Base-by-base conservation (phyloP, 2,113 vertebrate genomes). In the Chionomys nivalis region DNA sequence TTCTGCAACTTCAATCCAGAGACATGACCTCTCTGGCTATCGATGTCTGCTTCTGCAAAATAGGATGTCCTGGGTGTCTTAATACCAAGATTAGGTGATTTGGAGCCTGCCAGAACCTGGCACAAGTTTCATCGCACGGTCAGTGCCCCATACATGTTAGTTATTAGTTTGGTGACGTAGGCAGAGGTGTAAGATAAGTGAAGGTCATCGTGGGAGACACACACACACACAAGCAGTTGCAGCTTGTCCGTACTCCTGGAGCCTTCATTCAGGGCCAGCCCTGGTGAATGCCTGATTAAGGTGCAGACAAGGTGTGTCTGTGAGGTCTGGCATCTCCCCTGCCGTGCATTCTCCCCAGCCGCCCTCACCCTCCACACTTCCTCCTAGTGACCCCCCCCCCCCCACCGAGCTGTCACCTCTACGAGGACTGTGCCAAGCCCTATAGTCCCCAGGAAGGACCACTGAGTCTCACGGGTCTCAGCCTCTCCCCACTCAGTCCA, bases 11-110 rank as follows among this genome's bases (percentile, higher is more conserved):
- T 26, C 44, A 33, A 85, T 42, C 33, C 58, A n/a, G 12, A 81
- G 12, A 14, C 5, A 0, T 28, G 47, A 52, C 44, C 83, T 78
- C 68, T 65, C 26, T 87, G 91, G 63, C 36, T 72, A n/a, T 89
- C 19, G 0, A 3, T 68, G 75, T 86, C 68, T 81, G 85, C 78
- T 65, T 90, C 86, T 89, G 89, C 68, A 90, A 90, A 94, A 58
- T 65, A 47, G 23, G 3, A 3, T 78, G 24, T 36, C 65, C 49
- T 36, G 33, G 9, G 36, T 55, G 47, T 4, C 49, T 55, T n/a
- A 44, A 63, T 61, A 76, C 33, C 33, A 88, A 52, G 36, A n/a
- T 42, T 31, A 21, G 49, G 52, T 73, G 36, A 47, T 5, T 49
- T 28, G 85, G 73, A 79, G 26, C 55, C 47, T 70, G 17, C 89